These are phyloP conservation scores for Alectoris magna DNA, from an alignment of 2,797 vertebrate genomes.

Conservation along the genomic window DNA sequence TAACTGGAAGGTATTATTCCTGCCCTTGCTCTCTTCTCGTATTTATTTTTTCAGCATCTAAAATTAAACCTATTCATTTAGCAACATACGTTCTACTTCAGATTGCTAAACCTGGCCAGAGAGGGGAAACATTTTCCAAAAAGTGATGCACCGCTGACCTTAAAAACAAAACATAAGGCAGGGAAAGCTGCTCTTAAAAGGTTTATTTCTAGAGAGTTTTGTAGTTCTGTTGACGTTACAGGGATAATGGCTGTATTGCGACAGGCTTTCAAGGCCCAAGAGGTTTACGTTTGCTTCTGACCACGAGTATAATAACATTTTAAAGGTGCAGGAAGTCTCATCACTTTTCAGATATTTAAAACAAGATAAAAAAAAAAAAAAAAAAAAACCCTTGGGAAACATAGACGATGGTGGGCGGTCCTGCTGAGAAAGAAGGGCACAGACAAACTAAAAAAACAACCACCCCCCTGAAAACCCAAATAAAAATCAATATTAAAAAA, in stretches of 20 bases:
- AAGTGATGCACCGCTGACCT: conserved; percentile 59
- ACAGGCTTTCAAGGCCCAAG: conserved; percentile 57
- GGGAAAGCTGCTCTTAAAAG: conserved; percentile 60
- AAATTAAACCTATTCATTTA: conserved; percentile 67
- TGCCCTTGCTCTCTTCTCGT: conserved; percentile 50
- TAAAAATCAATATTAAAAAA: neutral
- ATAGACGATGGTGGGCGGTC: neutral
- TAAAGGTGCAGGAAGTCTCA: conserved; percentile 58
- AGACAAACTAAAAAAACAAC: neutral
- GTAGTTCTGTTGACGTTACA: conserved; percentile 61
- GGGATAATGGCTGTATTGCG: conserved; percentile 56
- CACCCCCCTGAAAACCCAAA: neutral
- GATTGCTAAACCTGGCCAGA: conserved; percentile 40
- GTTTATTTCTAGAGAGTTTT: conserved; percentile 66
- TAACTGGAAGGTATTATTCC: conserved; percentile 66
- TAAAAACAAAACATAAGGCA: conserved; percentile 59
- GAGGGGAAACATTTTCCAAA: conserved; percentile 34
- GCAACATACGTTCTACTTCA: conserved; percentile 41
- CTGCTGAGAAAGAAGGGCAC: neutral
- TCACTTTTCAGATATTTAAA: conserved; percentile 65
- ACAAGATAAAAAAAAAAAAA: conserved; percentile 29
- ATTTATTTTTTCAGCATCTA: conserved; percentile 57
- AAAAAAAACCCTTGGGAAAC: conserved; percentile 30
- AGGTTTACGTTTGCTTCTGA: conserved; percentile 63
- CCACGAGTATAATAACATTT: conserved; percentile 58